Percentiles rank a stretch among this genome's conserved stretches.
Evolutionary conservation across 2,113 vertebrate genomes (phyloP).

Genomic region (Myotis lucifugus): DNA sequence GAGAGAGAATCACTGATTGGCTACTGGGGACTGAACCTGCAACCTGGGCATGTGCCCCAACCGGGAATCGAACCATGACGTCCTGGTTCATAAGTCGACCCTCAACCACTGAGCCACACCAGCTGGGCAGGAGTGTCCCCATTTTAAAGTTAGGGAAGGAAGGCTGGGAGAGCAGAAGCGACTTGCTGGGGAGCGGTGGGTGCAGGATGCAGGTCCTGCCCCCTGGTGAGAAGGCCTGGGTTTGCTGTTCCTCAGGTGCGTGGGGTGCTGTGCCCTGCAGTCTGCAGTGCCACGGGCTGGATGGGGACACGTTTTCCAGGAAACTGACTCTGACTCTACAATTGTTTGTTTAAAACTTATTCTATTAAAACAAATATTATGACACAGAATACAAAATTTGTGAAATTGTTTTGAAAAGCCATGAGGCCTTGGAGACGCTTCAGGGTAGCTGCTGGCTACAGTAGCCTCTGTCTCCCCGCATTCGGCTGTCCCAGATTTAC

Average conservation of each 20-base stretch:
- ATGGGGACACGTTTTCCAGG: background rate
- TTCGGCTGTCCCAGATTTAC: background rate
- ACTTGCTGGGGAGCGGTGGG: background rate
- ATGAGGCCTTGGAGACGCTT: background rate
- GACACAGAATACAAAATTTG: background rate
- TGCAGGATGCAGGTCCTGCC: too few species aligned
- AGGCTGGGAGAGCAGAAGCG: background rate
- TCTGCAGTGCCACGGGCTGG: background rate
- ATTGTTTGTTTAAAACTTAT: background rate
- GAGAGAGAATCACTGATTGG: too few species aligned
- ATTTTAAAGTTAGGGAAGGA: background rate
- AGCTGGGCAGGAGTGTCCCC: too few species aligned
- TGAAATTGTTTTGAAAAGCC: conserved; percentile 3
- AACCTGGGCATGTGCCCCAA: too few species aligned
- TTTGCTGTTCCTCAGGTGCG: background rate
- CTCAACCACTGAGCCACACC: too few species aligned
- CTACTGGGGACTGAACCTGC: too few species aligned
- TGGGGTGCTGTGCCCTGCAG: rapidly evolving
- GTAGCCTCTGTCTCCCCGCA: background rate
- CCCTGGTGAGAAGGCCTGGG: background rate
- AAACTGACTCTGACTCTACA: background rate
- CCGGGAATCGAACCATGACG: too few species aligned
- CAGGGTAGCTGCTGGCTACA: background rate
- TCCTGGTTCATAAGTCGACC: too few species aligned
- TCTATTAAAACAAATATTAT: conserved; percentile 23